Conservation (phyloP, 2,113 vertebrate species). For the Microcebus jonahi region DNA sequence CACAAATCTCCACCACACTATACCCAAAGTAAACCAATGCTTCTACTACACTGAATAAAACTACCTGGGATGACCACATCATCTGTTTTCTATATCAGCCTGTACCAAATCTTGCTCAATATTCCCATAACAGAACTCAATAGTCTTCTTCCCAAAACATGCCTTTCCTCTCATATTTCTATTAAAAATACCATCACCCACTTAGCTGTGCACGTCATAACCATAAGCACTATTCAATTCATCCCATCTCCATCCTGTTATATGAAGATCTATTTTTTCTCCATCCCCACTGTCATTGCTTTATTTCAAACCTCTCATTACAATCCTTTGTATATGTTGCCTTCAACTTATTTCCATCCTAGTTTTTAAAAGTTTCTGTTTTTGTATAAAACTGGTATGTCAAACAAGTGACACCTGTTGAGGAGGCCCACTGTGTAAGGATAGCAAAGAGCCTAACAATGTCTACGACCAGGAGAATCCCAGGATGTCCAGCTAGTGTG, state of each 20-base stretch:
- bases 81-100: neutral
- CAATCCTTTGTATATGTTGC: neutral
- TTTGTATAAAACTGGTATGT: neutral
- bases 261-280: neutral
- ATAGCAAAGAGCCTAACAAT: neutral
- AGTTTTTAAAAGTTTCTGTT: neutral
- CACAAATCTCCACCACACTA: neutral
- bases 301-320: constrained; percentile 22
- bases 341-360: neutral
- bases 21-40: neutral
- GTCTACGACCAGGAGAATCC: neutral
- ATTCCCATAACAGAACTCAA: neutral
- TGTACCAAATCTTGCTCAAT: neutral
- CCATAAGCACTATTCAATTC: neutral
- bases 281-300: neutral
- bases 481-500: neutral
- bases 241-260: neutral
- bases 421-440: neutral
- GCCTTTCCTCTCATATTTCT: neutral
- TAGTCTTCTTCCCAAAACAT: neutral
- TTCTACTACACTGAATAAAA: neutral
- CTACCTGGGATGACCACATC: neutral
- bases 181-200: neutral
- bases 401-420: neutral
- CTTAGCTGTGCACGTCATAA: neutral